Percentiles rank a stretch among this genome's conserved stretches.
phyloP scores from a whole-genome alignment of 2,888 invertebrate genomes.

The Tribolium freemani region DNA sequence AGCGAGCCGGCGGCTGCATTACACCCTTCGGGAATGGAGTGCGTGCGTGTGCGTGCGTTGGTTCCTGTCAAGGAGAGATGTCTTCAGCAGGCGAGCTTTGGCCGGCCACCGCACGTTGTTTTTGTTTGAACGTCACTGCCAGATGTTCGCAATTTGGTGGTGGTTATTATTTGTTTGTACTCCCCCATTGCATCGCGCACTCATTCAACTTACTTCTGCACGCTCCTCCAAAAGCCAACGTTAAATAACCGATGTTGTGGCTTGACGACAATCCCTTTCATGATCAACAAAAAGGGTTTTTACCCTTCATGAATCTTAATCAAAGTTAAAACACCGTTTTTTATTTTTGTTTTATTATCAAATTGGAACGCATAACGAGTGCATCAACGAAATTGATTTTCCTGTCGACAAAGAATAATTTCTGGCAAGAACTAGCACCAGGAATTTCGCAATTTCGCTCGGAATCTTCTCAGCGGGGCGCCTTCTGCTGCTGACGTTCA shows the following conservation, averaged over 20 bases:
- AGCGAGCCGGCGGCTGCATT: conserved; percentile 7
- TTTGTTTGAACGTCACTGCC: conserved; percentile 71
- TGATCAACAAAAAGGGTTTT: background rate
- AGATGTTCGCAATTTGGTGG: conserved; percentile 68
- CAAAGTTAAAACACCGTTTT: background rate
- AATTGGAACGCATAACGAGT: background rate
- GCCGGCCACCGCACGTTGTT: conserved; percentile 64
- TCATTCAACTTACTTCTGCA: conserved; percentile 26
- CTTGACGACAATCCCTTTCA: conserved; percentile 1
- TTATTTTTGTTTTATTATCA: background rate
- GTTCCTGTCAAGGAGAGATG: conserved; percentile 57
- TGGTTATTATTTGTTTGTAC: conserved; percentile 63
- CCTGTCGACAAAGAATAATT: conserved; percentile 12
- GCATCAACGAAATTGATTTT: background rate
- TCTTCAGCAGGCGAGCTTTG: conserved; percentile 66
- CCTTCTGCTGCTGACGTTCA: conserved; percentile 31
- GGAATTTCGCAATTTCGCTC: conserved; percentile 26
- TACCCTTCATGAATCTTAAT: background rate
- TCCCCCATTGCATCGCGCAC: conserved; percentile 55
- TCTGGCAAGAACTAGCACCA: background rate
- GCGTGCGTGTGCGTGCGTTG: conserved; percentile 52
- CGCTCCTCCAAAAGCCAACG: conserved; percentile 25
- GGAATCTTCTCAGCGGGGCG: conserved; percentile 14
- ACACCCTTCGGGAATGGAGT: conserved; percentile 29
- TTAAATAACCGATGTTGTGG: conserved; percentile 22